phyloP scores from a whole-genome alignment of 1,140 invertebrate genomes.

The Lepidurus arcticus region DNA sequence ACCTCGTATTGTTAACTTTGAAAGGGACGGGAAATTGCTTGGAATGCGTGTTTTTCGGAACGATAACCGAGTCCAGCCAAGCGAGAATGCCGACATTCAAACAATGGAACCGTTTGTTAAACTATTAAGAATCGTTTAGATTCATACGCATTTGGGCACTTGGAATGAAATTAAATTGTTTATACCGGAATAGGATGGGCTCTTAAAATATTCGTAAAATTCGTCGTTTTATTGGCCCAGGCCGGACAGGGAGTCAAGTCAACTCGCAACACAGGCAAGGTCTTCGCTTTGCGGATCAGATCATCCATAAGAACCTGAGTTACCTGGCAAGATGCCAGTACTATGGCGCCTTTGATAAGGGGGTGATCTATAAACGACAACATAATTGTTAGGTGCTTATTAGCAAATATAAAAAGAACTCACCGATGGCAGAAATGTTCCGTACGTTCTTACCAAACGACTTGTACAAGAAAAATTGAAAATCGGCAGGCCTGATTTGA shows the following conservation, averaged over 20 bases:
- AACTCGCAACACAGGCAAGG: background rate
- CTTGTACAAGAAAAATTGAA: background rate
- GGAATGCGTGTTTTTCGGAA: background rate
- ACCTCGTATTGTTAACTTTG: background rate
- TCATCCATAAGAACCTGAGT: too few species aligned
- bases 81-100: background rate
- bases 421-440: too few species aligned
- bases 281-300: too few species aligned
- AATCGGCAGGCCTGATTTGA: background rate
- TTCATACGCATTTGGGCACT: background rate
- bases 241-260: background rate
- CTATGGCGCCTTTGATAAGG: too few species aligned
- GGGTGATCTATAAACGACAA: too few species aligned
- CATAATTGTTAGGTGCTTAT: too few species aligned
- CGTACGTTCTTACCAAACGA: background rate
- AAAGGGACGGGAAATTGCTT: background rate
- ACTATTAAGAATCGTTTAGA: background rate
- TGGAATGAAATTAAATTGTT: background rate
- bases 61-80: background rate
- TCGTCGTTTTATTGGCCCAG: background rate
- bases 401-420: too few species aligned
- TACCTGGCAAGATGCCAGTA: too few species aligned
- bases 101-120: background rate
- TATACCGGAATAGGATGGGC: background rate
- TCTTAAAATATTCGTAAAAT: background rate